Evolutionary conservation across 2,113 vertebrate species (phyloP).

Genomic region (Cyphomyrus discorhynchus): DNA sequence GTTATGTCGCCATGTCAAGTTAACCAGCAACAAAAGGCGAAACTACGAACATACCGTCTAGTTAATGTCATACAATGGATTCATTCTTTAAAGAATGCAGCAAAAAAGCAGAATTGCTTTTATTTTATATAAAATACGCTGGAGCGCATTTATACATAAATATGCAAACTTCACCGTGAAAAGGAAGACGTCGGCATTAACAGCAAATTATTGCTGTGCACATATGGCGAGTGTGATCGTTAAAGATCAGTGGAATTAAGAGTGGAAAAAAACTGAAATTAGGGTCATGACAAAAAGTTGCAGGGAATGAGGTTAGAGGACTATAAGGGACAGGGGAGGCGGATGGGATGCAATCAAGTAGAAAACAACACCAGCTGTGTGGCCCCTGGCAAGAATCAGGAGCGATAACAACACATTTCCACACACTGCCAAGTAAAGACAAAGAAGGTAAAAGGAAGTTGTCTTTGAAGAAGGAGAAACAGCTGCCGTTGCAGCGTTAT

Average conservation of each 20-base stretch:
- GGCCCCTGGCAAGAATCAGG: conserved; percentile 62
- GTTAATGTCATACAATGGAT: neutral
- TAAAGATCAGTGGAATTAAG: conserved; percentile 51
- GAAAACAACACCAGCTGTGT: conserved; percentile 70
- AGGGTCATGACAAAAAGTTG: conserved; percentile 38
- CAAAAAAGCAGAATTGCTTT: neutral
- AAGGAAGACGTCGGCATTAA: conserved; percentile 38
- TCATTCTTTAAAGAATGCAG: neutral
- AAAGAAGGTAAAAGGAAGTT: conserved; percentile 45
- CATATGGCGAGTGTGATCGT: conserved; percentile 60
- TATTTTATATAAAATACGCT: neutral
- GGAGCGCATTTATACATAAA: neutral
- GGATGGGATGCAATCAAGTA: conserved; percentile 49
- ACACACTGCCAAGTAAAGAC: conserved; percentile 49
- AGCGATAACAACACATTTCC: conserved; percentile 56
- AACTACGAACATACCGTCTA: neutral
- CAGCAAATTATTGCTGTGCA: conserved; percentile 48
- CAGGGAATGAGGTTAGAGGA: conserved; percentile 48
- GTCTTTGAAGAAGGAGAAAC: conserved; percentile 34
- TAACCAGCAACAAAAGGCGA: neutral
- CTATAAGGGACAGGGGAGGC: conserved; percentile 44
- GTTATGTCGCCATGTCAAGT: neutral
- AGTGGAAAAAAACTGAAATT: conserved; percentile 31
- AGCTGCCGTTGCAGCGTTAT: conserved; percentile 36
- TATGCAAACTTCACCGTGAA: conserved; percentile 26